phyloP scores from a whole-genome alignment of 2,888 invertebrate species.

The Phyllotreta striolata region DNA sequence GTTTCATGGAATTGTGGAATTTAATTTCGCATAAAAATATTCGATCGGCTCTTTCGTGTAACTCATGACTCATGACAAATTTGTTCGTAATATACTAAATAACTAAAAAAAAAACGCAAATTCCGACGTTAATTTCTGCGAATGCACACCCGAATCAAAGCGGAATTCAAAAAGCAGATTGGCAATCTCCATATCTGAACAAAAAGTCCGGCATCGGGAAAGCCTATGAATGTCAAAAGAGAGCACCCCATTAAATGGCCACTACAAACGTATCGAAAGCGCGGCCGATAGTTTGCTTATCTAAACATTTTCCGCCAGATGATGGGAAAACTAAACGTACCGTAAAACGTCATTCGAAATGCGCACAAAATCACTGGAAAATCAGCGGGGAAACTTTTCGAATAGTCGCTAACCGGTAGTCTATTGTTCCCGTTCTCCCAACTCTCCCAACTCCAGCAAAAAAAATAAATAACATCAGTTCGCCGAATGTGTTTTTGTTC shows the following conservation, averaged over 20 bases:
- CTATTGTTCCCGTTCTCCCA: slow-evolving; percentile 32
- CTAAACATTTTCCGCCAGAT: slow-evolving; percentile 28
- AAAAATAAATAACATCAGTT: no score
- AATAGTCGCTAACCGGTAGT: slow-evolving; percentile 31
- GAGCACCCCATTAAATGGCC: slow-evolving; percentile 18
- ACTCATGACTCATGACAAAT: no score
- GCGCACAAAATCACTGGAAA: slow-evolving; percentile 41
- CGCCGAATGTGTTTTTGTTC: no score
- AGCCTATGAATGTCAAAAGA: slow-evolving; percentile 33
- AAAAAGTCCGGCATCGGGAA: not conserved
- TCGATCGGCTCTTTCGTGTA: no score
- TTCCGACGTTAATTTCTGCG: no score
- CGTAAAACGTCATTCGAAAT: slow-evolving; percentile 44
- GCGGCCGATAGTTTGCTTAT: slow-evolving; percentile 23
- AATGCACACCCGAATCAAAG: no score
- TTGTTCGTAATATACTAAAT: no score
- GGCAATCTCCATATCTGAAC: no score
- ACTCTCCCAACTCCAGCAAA: slow-evolving; percentile 12
- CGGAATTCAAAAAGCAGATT: no score
- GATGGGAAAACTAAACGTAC: slow-evolving; percentile 39
- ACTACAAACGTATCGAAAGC: slow-evolving; percentile 24
- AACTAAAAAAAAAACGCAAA: no score
- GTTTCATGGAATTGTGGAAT: no score
- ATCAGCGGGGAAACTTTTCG: slow-evolving; percentile 32
- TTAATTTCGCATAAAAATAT: no score